Percentiles rank a stretch among this genome's conserved stretches.
Evolutionary conservation across 2,113 vertebrate species (phyloP).

Genomic region (Diphyllodes magnificus): DNA sequence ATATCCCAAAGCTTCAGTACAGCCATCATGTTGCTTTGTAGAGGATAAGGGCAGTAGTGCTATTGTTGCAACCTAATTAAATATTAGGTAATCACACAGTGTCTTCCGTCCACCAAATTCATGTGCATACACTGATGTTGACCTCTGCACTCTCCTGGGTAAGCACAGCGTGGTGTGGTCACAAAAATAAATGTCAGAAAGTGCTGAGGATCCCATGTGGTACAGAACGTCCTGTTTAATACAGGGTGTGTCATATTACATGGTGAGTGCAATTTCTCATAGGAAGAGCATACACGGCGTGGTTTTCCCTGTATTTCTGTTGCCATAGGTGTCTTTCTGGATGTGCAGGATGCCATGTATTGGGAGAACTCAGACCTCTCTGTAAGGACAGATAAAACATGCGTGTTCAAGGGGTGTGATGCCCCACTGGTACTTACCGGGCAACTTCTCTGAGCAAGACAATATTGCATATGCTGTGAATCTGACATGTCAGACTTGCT

Average conservation of each 20-base stretch:
- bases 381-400: background rate
- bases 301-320: background rate
- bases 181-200: background rate
- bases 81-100: slow-evolving; percentile 7
- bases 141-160: background rate
- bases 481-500: background rate
- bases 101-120: background rate
- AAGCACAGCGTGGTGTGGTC: background rate
- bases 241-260: background rate
- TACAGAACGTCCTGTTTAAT: background rate
- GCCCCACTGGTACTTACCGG: background rate
- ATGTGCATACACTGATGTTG: background rate
- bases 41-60: background rate
- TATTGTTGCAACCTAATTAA: background rate
- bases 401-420: background rate
- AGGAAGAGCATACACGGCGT: background rate
- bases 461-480: background rate
- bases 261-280: background rate
- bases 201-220: background rate
- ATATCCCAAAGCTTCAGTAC: background rate
- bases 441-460: background rate
- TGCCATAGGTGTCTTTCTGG: background rate
- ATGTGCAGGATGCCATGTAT: fast-evolving
- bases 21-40: background rate
- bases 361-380: background rate